Conservation (phyloP, 1,140 invertebrate genomes). For the Lucilia cuprina region DNA sequence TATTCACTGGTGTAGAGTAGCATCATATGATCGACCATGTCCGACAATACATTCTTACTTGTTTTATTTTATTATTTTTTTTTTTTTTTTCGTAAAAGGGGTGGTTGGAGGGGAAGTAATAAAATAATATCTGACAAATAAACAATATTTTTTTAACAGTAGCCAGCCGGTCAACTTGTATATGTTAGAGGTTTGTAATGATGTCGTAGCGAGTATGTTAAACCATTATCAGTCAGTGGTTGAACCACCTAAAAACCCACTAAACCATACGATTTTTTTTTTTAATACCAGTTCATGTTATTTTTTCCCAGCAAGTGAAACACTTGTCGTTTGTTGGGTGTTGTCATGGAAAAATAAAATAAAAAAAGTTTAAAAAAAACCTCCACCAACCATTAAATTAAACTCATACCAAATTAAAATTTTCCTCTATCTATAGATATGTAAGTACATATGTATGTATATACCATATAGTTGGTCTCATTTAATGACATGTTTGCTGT, state of each 20-base stretch:
- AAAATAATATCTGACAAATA: background rate
- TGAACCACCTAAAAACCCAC: conserved; percentile 25
- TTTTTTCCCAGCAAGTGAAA: background rate
- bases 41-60: background rate
- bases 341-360: background rate
- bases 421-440: too few relatives aligned
- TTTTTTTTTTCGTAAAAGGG: too few relatives aligned
- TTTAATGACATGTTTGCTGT: too few relatives aligned
- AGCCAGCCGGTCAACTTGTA: background rate
- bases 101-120: background rate
- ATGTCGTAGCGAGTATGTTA: background rate
- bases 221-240: background rate
- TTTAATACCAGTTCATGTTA: background rate
- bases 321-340: background rate
- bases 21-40: background rate
- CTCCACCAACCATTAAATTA: background rate
- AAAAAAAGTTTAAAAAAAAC: background rate
- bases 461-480: too few relatives aligned
- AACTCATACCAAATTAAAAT: background rate
- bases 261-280: background rate
- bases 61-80: too few relatives aligned
- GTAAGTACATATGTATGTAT: too few relatives aligned
- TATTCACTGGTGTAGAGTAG: too few relatives aligned
- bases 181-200: too few relatives aligned
- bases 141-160: background rate